Percentiles rank a stretch among this genome's conserved stretches.
Evolutionary conservation across 2,888 invertebrate genomes (phyloP).

Genomic region (Branchellion lobata): DNA sequence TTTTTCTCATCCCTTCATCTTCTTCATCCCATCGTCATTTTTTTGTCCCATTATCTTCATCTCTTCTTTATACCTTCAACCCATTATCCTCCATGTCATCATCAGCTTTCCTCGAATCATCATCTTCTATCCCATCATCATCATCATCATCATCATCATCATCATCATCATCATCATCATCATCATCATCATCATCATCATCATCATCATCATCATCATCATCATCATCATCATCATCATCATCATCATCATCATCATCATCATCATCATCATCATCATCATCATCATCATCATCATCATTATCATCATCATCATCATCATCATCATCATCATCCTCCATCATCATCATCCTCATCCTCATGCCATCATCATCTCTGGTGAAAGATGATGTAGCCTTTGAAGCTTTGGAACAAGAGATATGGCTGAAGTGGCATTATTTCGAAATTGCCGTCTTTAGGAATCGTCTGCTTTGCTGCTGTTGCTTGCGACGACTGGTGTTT

Average conservation of each 20-base stretch:
- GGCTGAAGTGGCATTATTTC: too few relatives aligned
- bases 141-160: conserved; percentile 31
- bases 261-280: conserved; percentile 34
- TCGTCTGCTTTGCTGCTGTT: too few relatives aligned
- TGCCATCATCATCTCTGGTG: too few relatives aligned
- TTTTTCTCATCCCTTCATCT: too few relatives aligned
- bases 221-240: conserved; percentile 64
- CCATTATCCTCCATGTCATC: not conserved
- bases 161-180: conserved; percentile 41
- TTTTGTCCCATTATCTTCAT: too few relatives aligned
- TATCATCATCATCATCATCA: conserved; percentile 61
- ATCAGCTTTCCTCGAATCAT: not conserved
- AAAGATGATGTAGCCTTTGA: too few relatives aligned
- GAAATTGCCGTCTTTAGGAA: too few relatives aligned
- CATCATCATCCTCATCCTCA: too few relatives aligned
- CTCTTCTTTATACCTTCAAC: not conserved
- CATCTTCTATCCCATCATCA: conserved; percentile 31
- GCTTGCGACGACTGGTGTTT: too few relatives aligned
- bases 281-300: conserved; percentile 39
- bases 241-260: conserved; percentile 67
- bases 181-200: conserved; percentile 67
- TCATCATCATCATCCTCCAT: conserved; percentile 74
- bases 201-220: conserved; percentile 66
- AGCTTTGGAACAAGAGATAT: too few relatives aligned
- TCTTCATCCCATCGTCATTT: not conserved